These are phyloP conservation scores for Ectemnius cavifrons DNA, from an alignment of 2,888 invertebrate genomes.

Conservation along the genomic window DNA sequence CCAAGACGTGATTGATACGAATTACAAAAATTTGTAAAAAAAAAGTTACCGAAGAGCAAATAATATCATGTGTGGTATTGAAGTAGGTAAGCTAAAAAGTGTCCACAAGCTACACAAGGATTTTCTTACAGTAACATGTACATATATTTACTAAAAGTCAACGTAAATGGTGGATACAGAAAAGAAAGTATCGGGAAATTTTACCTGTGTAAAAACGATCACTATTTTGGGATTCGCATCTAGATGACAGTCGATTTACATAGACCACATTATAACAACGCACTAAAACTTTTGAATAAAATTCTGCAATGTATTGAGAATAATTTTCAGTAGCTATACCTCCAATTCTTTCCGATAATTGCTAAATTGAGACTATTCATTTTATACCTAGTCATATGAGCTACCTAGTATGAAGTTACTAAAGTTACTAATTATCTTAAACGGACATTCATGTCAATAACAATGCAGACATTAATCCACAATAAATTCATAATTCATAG, in stretches of 20 bases:
- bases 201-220: slow-evolving; percentile 42
- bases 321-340: slow-evolving; percentile 4
- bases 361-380: slow-evolving; percentile 40
- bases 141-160: slow-evolving; percentile 30
- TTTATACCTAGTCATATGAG: slow-evolving; percentile 38
- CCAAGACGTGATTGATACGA: slow-evolving; percentile 42
- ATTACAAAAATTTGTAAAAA: slow-evolving; percentile 52
- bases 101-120: slow-evolving; percentile 43
- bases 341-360: slow-evolving; percentile 15
- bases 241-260: slow-evolving; percentile 46
- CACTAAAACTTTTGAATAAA: slow-evolving; percentile 28
- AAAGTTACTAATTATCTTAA: slow-evolving; percentile 44
- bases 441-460: slow-evolving; percentile 47
- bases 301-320: slow-evolving; percentile 18
- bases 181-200: slow-evolving; percentile 34
- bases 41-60: slow-evolving; percentile 54
- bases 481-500: slow-evolving; percentile 39
- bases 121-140: slow-evolving; percentile 41
- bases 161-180: neutral
- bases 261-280: slow-evolving; percentile 37
- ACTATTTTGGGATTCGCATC: slow-evolving; percentile 44
- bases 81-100: slow-evolving; percentile 46
- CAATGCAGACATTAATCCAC: slow-evolving; percentile 52
- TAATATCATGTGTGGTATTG: slow-evolving; percentile 47
- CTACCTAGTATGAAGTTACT: slow-evolving; percentile 41